Evolutionary conservation across 2,888 invertebrate genomes (phyloP), one percentile per base, ranked within the genome.

Genomic region (Creontiades dilutus): DNA sequence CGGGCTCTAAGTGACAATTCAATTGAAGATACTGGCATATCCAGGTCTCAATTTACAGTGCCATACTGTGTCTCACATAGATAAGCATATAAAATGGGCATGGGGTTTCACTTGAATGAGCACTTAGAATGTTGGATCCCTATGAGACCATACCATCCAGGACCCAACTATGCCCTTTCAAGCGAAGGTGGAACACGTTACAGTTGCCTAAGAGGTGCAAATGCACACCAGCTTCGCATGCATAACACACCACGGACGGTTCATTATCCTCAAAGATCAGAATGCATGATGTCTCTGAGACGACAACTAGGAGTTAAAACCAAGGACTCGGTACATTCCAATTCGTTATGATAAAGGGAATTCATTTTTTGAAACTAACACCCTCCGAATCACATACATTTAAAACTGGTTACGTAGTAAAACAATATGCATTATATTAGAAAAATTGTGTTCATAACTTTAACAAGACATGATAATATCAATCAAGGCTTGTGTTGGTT

Each of bases 311-410:
- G 9, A 27, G 68, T 68, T 23, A 23, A 23, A 7, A 23, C 68
- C 7, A 68, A 23, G 23, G 68, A 23, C 19, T 19, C 13, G n/a
- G n/a, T 3, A 61, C 61, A 61, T 61, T 19, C 19, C 1, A 9
- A 19, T 61, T 61, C 61, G 61, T 61, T 61, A n/a, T 61, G 61
- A n/a, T 19, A 61, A 61, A 61, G 68, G 68, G 23, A 23, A 68
- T 12, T 23, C 23, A 23, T 9, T 68, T 23, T 68, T 68, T 23
- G 68, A 23, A 68, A 68, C 68, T 23, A 68, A 68, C 68, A 68
- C 7, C 27, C 68, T 68, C 23, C 61, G 19, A 61, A n/a, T n/a
- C 19, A 11, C 61, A n/a, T n/a, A 61, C n/a, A 61, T 19, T 61
- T 61, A 2, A 61, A 7, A 0, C 23, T 7, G 23, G 2, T 23